phyloP scores from a whole-genome alignment of 2,113 vertebrate genomes.

The Lampris incognitus region DNA sequence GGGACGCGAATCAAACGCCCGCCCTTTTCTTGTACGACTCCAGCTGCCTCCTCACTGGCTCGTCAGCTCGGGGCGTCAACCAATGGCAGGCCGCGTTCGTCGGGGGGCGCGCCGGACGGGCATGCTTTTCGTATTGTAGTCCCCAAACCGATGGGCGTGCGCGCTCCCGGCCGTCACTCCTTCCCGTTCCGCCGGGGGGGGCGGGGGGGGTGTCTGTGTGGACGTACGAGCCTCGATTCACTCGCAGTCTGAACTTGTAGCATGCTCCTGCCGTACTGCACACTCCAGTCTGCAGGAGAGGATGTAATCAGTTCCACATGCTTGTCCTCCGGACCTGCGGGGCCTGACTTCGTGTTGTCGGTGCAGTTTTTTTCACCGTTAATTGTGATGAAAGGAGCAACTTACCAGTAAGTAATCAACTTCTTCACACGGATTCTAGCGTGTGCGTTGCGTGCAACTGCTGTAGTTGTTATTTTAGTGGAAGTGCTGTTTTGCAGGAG shows the following conservation, averaged over 20 bases:
- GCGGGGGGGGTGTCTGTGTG: conserved; percentile 86
- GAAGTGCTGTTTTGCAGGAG: conserved; percentile 5
- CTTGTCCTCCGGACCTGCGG: conserved; percentile 75
- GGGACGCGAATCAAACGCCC: conserved; percentile 81
- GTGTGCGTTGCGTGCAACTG: conserved; percentile 3
- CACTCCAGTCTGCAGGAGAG: conserved; percentile 80
- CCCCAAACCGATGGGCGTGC: conserved; percentile 83
- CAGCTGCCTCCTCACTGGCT: conserved; percentile 77
- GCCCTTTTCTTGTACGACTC: conserved; percentile 78
- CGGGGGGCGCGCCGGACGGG: conserved; percentile 87
- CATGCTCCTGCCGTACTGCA: conserved; percentile 80
- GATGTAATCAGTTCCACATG: conserved; percentile 87
- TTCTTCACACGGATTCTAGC: conserved; percentile 55
- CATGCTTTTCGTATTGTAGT: conserved; percentile 91
- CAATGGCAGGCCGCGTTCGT: conserved; percentile 85
- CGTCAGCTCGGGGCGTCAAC: conserved; percentile 77
- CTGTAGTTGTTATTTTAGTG: background rate
- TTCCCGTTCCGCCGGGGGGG: conserved; percentile 73
- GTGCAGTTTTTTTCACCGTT: conserved; percentile 69
- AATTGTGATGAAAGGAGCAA: conserved; percentile 78
- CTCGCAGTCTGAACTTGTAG: conserved; percentile 83
- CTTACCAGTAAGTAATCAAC: conserved; percentile 83
- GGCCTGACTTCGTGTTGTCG: conserved; percentile 72
- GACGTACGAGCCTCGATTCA: conserved; percentile 88
- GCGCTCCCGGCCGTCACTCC: conserved; percentile 70